These are phyloP conservation scores for Tromatobia lineatoria DNA, from an alignment of 2,888 invertebrate species.

Conservation along the genomic window DNA sequence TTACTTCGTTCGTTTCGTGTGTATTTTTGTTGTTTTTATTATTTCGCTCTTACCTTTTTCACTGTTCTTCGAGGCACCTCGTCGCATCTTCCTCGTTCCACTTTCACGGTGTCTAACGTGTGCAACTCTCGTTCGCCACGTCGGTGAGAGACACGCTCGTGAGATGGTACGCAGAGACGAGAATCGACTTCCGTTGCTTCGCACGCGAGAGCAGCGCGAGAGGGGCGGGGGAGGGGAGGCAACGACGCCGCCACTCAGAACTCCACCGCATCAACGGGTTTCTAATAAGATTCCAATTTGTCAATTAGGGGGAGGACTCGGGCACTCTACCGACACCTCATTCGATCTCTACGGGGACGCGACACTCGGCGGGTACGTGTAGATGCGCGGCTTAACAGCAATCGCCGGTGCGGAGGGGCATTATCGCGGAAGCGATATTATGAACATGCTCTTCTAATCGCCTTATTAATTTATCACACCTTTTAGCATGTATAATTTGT, in stretches of 20 bases:
- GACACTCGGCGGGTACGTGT: constrained; percentile 60
- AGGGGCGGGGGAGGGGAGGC: not conserved
- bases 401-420: constrained; percentile 22
- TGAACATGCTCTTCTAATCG: not conserved
- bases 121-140: constrained; percentile 23
- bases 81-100: constrained; percentile 60
- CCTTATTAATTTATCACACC: constrained; percentile 52
- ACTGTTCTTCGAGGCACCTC: constrained; percentile 65
- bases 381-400: constrained; percentile 70
- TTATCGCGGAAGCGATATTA: constrained; percentile 53
- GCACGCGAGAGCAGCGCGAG: constrained; percentile 63
- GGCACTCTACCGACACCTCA: constrained; percentile 76
- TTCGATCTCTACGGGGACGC: constrained; percentile 68
- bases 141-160: constrained; percentile 51
- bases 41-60: constrained; percentile 10
- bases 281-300: constrained; percentile 91
- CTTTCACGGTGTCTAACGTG: constrained; percentile 45
- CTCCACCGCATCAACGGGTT: constrained; percentile 84
- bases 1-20: constrained; percentile 45
- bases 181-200: constrained; percentile 67
- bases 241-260: not conserved
- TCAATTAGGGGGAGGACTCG: constrained; percentile 88
- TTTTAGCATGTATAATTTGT: too few relatives aligned
- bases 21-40: not conserved
- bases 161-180: constrained; percentile 47